Base-by-base conservation (phyloP, 1,140 invertebrate genomes). In the Brachionus manjavacas region DNA sequence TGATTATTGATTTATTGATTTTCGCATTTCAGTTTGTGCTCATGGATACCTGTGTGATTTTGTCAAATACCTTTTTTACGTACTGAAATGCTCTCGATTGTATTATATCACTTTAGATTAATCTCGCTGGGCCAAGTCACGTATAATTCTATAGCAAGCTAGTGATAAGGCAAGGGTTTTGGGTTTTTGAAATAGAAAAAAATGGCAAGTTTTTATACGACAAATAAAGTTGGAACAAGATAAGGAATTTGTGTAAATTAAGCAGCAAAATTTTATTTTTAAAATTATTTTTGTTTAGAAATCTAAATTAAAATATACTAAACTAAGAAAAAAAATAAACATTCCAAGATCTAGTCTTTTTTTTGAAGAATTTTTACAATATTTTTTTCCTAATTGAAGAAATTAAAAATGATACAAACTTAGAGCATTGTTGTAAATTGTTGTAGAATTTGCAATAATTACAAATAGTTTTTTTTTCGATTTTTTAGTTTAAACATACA, bases 241-340 rank as follows among this genome's bases (percentile, higher is more conserved):
- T 72, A 72, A 72, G 31, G 68, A 72, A 72, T 72, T 72, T 72
- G 68, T 72, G 14, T 72, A 39, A 41, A 20, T 72, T 41, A 72
- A 72, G 35, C 28, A 72, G 35, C 28, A 72, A 72, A 72, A 72
- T 72, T 72, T n/a, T 39, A 41, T 39, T 41, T 72, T n/a, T 72
- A 41, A 72, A 72, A 16, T 41, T 72, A 72, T 72, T 72, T 72
- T 72, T 72, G 68, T 72, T 72, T 72, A 72, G 35, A 72, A 72
- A 72, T 72, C 39, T 41, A 72, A 72, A 72, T 39, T 39, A 72
- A 72, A 72, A 72, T 41, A 72, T 41, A 41, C 31, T 72, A 39
- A 16, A 39, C 31, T 16, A 72, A 72, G n/a, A 41, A 68, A 25
- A 25, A 41, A 72, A 72, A 72, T 72, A 72, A 72, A 72, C 68